A percentile compares a stretch with the other conserved stretches of the same genome.
phyloP scores from a whole-genome alignment of 2,888 invertebrate genomes.

The Xanthia togata region DNA sequence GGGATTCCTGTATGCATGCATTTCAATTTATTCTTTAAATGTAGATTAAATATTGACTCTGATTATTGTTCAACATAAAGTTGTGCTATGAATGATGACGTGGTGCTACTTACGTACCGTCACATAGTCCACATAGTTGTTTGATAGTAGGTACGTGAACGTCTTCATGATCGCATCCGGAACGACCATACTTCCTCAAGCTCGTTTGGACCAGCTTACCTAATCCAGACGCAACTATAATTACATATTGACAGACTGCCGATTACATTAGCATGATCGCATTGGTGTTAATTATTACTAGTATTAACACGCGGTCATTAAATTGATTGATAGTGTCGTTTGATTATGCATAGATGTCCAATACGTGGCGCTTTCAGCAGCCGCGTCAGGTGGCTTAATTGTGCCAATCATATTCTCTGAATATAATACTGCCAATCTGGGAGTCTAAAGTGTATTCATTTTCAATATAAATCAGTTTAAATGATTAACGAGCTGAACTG shows the following conservation, averaged over 20 bases:
- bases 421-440: not conserved
- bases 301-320: conserved; percentile 38
- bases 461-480: not conserved
- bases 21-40: not conserved
- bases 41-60: not conserved
- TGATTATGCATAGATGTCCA: conserved; percentile 17
- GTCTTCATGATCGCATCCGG: not conserved
- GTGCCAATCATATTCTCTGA: conserved; percentile 7
- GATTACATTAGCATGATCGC: not conserved
- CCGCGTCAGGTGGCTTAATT: not conserved
- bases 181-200: not conserved
- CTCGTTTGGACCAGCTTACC: not conserved
- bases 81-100: not conserved
- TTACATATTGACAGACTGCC: not conserved
- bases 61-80: not conserved
- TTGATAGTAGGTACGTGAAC: too few species aligned
- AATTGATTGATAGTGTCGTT: conserved; percentile 33
- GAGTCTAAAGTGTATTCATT: not conserved
- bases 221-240: conserved; percentile 1
- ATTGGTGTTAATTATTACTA: conserved; percentile 17
- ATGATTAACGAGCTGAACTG: not conserved
- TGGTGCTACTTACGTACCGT: too few species aligned
- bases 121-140: not conserved
- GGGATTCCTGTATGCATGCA: not conserved
- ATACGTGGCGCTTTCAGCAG: conserved; percentile 5